phyloP scores from a whole-genome alignment of 2,113 vertebrate genomes.

The Brachirus orientalis region DNA sequence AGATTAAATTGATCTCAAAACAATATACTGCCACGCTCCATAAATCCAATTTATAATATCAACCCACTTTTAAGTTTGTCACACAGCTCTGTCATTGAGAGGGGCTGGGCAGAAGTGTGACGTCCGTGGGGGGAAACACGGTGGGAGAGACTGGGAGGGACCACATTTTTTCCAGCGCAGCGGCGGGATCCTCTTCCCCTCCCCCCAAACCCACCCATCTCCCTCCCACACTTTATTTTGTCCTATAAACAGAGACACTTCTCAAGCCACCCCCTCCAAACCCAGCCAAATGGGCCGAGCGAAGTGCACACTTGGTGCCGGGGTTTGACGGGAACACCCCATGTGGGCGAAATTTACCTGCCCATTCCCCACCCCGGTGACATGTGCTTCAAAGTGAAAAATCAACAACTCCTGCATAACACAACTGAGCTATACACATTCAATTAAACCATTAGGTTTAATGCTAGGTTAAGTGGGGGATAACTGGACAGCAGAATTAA shows the following conservation, averaged over 20 bases:
- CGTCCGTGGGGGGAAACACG: conserved; percentile 50
- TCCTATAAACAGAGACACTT: conserved; percentile 80
- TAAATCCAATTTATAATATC: not conserved
- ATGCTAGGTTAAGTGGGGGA: not conserved
- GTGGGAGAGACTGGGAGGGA: conserved; percentile 73
- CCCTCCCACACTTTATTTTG: conserved; percentile 77
- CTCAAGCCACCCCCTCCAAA: conserved; percentile 77
- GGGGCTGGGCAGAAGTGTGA: conserved; percentile 12
- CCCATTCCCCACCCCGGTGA: conserved; percentile 78
- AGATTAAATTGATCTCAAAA: no score
- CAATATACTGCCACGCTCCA: no score
- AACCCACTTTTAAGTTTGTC: not conserved
- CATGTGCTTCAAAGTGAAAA: conserved; percentile 78
- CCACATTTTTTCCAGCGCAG: conserved; percentile 65
- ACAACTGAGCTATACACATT: conserved; percentile 1
- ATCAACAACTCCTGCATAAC: conserved; percentile 66
- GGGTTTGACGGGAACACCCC: conserved; percentile 81
- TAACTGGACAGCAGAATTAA: not conserved
- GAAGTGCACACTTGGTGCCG: conserved; percentile 57
- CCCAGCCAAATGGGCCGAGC: conserved; percentile 83
- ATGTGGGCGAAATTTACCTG: conserved; percentile 80
- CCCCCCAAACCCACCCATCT: conserved; percentile 80
- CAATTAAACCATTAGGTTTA: not conserved
- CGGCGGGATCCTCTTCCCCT: conserved; percentile 76
- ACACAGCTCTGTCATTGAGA: not conserved